Percentiles rank a stretch among this genome's conserved stretches.
These are phyloP conservation scores for Ramazzottius varieornatus DNA, from an alignment of 2,888 invertebrate genomes.

Conservation along the genomic window DNA sequence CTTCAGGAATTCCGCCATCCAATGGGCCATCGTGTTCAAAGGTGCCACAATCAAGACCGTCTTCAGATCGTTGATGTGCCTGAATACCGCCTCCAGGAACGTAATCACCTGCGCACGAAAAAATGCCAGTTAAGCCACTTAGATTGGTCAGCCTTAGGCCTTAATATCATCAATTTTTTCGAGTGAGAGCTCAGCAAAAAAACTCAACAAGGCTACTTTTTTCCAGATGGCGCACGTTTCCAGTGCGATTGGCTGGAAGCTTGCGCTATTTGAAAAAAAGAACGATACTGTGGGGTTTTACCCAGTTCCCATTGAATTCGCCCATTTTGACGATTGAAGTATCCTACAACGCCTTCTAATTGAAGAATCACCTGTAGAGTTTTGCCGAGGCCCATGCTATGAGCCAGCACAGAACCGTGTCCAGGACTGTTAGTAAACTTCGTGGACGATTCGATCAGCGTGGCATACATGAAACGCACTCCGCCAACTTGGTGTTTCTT, in stretches of 20 bases:
- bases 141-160: not conserved
- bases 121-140: conserved; percentile 8
- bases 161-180: not conserved
- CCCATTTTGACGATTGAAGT: too few relatives aligned
- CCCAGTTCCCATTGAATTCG: too few relatives aligned
- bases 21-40: conserved; percentile 91
- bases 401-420: conserved; percentile 90
- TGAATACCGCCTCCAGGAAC: conserved; percentile 78
- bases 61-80: conserved; percentile 56
- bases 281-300: not conserved
- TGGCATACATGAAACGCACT: conserved; percentile 82
- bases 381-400: conserved; percentile 98
- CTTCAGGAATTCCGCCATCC: conserved; percentile 86
- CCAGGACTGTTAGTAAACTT: conserved; percentile 58
- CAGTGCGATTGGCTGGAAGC: too few relatives aligned
- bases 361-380: conserved; percentile 40
- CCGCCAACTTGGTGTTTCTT: conserved; percentile 93
- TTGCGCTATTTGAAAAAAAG: too few relatives aligned
- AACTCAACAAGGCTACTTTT: too few relatives aligned
- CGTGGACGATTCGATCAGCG: conserved; percentile 71
- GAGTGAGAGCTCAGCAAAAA: too few relatives aligned
- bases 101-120: conserved; percentile 54
- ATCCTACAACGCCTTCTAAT: too few relatives aligned
- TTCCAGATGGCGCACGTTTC: too few relatives aligned
- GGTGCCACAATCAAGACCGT: conserved; percentile 88